Conservation (phyloP, 2,888 invertebrate species). For the Fragum whitleyi region DNA sequence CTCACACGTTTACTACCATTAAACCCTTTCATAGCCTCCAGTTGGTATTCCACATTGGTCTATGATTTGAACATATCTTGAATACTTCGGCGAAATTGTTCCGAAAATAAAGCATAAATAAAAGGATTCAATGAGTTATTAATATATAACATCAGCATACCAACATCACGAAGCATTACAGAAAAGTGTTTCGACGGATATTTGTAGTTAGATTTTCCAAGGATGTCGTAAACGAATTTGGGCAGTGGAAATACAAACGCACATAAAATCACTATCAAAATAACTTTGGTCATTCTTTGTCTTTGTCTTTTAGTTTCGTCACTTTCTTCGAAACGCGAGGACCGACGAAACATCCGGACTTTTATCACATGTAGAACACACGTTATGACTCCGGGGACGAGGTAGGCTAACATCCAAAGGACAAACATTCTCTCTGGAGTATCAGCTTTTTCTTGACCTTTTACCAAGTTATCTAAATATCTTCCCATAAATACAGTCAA, state of each 20-base stretch:
- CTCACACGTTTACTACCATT: too few species aligned
- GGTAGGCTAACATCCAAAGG: background rate
- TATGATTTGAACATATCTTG: slow-evolving; percentile 7
- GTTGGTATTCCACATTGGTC: too few species aligned
- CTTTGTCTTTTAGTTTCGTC: background rate
- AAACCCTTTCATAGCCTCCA: too few species aligned
- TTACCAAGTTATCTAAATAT: background rate
- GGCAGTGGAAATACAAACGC: slow-evolving; percentile 22
- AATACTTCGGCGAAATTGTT: slow-evolving; percentile 16
- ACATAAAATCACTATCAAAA: slow-evolving; percentile 13
- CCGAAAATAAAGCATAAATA: slow-evolving; percentile 22
- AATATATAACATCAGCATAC: slow-evolving; percentile 5
- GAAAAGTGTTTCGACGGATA: background rate
- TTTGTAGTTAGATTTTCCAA: background rate
- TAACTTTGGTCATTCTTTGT: slow-evolving; percentile 15
- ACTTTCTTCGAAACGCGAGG: background rate
- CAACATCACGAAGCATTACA: background rate
- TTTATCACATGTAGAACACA: slow-evolving; percentile 14
- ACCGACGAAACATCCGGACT: background rate
- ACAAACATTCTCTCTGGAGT: background rate
- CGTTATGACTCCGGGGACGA: slow-evolving; percentile 10
- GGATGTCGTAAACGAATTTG: slow-evolving; percentile 11
- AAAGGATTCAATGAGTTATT: slow-evolving; percentile 26
- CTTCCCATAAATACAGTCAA: background rate
- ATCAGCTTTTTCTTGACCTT: background rate